These are phyloP conservation scores for Nothocercus julius DNA, from an alignment of 2,113 vertebrate genomes.

Conservation along the genomic window DNA sequence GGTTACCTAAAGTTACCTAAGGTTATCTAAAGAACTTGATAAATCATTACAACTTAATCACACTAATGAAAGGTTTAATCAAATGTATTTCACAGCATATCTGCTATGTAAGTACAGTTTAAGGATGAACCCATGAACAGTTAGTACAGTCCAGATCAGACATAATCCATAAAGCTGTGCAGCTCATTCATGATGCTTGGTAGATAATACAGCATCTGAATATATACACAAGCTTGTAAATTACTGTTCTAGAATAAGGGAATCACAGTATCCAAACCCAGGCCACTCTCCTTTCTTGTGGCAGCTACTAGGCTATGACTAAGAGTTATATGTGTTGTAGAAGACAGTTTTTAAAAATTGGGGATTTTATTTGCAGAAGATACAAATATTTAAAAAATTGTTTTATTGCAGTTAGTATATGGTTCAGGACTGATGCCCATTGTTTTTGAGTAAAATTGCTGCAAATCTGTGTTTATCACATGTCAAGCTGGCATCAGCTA, in stretches of 20 bases:
- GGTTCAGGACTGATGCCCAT: neutral
- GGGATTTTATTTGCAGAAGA: neutral
- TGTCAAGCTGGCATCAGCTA: neutral
- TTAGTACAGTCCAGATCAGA: neutral
- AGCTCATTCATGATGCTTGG: neutral
- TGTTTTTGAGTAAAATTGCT: neutral
- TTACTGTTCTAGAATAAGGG: neutral
- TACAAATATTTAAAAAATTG: neutral
- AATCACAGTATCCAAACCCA: neutral
- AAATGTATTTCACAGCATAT: neutral
- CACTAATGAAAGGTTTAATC: constrained; percentile 42
- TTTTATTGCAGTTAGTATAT: neutral
- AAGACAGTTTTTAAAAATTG: neutral
- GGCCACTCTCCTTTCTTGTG: neutral
- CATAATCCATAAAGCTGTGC: neutral
- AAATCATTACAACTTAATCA: constrained; percentile 48
- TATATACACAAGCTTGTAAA: neutral
- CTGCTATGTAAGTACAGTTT: neutral
- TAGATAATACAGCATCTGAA: neutral
- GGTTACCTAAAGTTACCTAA: too few relatives aligned
- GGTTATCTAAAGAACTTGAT: constrained; percentile 10
- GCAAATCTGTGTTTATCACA: neutral
- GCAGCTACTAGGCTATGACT: neutral
- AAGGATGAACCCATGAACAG: neutral
- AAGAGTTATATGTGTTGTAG: neutral